Base-by-base conservation (phyloP, 2,797 vertebrate genomes). In the Columba guinea region DNA sequence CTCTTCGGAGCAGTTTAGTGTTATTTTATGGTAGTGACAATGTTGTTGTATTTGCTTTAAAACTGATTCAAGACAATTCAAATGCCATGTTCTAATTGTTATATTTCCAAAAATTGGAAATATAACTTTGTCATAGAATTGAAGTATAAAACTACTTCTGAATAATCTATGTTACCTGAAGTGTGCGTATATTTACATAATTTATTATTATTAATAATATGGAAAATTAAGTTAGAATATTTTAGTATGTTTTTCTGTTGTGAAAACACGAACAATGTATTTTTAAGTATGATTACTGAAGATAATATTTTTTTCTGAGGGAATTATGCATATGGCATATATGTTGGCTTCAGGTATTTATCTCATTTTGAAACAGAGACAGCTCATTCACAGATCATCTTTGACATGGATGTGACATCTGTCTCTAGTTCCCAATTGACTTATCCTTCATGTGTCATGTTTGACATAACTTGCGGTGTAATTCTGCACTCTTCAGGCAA, bases 401-500 rank as follows among this genome's bases (percentile, higher is more conserved):
- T 34, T 59, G 63, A 76, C 59, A 52, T 8, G 7, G 10, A 30
- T 71, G 9, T 84, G 75, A 87, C 78, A 83, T 18, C 48, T 77
- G 41, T 55, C 63, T 73, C 11, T 35, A 10, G n/a, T 35, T 87
- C 49, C 53, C 55, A 35, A 0, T 5, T 41, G n/a, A 74, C 35
- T 67, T 87, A 12, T 49, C n/a, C 48, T 77, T 83, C 34, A 24
- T 55, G 30, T 91, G 26, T 67, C 9, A 3, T n/a, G 37, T 69
- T 79, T 87, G 44, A 37, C 53, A 74, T 9, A 24, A 48, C 28
- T 92, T 49, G 37, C 34, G 10, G 58, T 79, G 41, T 80, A 56
- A 87, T 91, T 89, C 93, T 95, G 82, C 87, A 49, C 82, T 91
- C 91, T 91, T 94, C 84, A 89, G 93, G 82, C 87, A 74, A 83